phyloP scores from a whole-genome alignment of 1,140 invertebrate species.

The Globodera ellingtonae region DNA sequence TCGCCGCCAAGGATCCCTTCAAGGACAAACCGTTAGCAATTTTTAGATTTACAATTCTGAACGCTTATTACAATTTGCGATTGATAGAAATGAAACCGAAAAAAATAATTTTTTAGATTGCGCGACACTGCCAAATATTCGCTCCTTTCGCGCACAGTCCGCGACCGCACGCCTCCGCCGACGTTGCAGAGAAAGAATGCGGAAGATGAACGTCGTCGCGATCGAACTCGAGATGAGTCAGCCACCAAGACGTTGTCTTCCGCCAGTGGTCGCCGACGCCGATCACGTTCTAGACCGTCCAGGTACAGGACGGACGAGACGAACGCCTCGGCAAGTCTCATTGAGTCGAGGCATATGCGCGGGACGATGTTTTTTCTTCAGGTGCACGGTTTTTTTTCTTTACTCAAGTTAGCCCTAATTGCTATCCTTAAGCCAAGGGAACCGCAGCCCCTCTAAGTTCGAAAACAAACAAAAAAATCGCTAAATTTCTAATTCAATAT shows the following conservation, averaged over 20 bases:
- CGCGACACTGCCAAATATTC: slow-evolving; percentile 18
- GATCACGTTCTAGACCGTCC: slow-evolving; percentile 12
- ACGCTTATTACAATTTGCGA: no score
- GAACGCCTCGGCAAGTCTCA: slow-evolving; percentile 12
- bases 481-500: no score
- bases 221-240: background rate
- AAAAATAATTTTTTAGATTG: background rate
- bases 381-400: background rate
- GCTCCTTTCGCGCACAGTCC: slow-evolving; percentile 1
- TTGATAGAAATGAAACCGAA: no score
- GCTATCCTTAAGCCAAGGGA: no score
- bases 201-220: slow-evolving; percentile 1
- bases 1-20: slow-evolving; percentile 24
- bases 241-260: background rate
- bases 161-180: background rate
- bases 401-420: no score
- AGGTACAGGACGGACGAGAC: slow-evolving; percentile 12
- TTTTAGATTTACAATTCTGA: slow-evolving; percentile 1
- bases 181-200: background rate
- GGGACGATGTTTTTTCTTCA: slow-evolving; percentile 26
- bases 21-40: slow-evolving; percentile 23
- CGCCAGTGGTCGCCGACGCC: background rate
- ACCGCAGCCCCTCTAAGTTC: no score
- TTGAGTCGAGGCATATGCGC: slow-evolving; percentile 23
- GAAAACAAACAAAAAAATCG: no score